These are phyloP conservation scores for Procavia capensis DNA, from an alignment of 2,113 vertebrate species.

Conservation along the genomic window DNA sequence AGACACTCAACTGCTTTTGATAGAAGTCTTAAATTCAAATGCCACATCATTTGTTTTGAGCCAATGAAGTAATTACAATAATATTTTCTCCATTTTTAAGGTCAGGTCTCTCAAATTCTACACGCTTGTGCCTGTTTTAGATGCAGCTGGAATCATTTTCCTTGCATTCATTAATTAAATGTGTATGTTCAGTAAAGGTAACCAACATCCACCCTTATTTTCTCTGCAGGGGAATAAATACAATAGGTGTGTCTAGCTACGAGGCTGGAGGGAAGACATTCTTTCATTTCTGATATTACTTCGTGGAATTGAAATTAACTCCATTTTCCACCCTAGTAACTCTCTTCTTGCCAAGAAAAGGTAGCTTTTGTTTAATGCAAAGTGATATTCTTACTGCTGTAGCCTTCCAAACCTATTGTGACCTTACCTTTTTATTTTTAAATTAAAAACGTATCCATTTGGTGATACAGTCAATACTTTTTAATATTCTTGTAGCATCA, in stretches of 20 bases:
- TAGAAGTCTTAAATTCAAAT: slow-evolving; percentile 83
- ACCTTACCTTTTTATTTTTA: neutral
- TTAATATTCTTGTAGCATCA: slow-evolving; percentile 25
- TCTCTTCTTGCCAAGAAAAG: slow-evolving; percentile 62
- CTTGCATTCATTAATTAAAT: slow-evolving; percentile 79
- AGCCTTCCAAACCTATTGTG: neutral
- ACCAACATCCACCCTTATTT: slow-evolving; percentile 53
- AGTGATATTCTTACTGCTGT: neutral
- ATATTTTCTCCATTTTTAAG: slow-evolving; percentile 83
- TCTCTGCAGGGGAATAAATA: slow-evolving; percentile 60
- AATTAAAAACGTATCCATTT: neutral
- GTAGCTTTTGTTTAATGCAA: slow-evolving; percentile 37
- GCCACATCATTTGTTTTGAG: slow-evolving; percentile 80
- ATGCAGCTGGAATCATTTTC: slow-evolving; percentile 62
- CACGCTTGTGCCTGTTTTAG: slow-evolving; percentile 57
- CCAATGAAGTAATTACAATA: slow-evolving; percentile 82
- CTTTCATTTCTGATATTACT: slow-evolving; percentile 54
- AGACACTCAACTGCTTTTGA: slow-evolving; percentile 76
- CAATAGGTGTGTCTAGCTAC: slow-evolving; percentile 23
- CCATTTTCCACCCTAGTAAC: slow-evolving; percentile 37
- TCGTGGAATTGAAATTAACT: slow-evolving; percentile 68
- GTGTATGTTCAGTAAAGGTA: slow-evolving; percentile 76
- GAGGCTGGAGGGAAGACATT: slow-evolving; percentile 17
- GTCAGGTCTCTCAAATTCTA: slow-evolving; percentile 73
- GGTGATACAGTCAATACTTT: neutral